A percentile compares a stretch with the other conserved stretches of the same genome.
Evolutionary conservation across 2,797 vertebrate genomes (phyloP).

Genomic region (Oryzias sinensis): DNA sequence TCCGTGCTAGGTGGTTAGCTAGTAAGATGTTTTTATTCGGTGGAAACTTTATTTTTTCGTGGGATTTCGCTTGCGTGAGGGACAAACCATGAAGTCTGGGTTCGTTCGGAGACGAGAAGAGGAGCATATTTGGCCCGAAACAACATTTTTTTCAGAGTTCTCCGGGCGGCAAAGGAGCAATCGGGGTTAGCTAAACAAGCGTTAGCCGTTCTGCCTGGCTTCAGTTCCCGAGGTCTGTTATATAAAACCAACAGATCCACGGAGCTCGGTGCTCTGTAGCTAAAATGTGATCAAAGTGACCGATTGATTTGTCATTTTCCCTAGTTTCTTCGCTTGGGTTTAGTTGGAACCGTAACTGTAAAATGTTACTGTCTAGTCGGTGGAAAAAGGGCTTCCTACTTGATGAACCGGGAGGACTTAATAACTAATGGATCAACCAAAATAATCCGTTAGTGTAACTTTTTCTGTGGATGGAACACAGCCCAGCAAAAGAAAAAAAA

Average conservation of each 20-base stretch:
- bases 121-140: not conserved
- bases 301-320: no score
- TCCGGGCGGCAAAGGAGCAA: not conserved
- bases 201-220: conserved; percentile 24
- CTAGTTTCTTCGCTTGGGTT: not conserved
- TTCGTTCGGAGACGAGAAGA: not conserved
- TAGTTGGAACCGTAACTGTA: not conserved
- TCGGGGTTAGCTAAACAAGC: conserved; percentile 10
- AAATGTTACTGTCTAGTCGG: not conserved
- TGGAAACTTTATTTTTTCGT: not conserved
- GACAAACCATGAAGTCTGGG: not conserved
- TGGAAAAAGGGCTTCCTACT: conserved; percentile 46
- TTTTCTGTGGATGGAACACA: no score
- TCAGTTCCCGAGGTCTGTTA: conserved; percentile 21
- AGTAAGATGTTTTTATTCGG: conserved; percentile 9
- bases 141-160: conserved; percentile 12
- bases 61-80: not conserved
- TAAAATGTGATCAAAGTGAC: fast-evolving
- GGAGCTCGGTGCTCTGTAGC: not conserved
- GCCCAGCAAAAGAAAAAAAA: not conserved
- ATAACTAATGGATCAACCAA: not conserved
- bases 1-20: conserved; percentile 33
- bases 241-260: conserved; percentile 39
- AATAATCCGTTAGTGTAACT: no score
- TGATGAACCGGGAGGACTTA: conserved; percentile 33